These are phyloP conservation scores for Maconellicoccus hirsutus DNA, from an alignment of 1,140 invertebrate species.

Conservation along the genomic window DNA sequence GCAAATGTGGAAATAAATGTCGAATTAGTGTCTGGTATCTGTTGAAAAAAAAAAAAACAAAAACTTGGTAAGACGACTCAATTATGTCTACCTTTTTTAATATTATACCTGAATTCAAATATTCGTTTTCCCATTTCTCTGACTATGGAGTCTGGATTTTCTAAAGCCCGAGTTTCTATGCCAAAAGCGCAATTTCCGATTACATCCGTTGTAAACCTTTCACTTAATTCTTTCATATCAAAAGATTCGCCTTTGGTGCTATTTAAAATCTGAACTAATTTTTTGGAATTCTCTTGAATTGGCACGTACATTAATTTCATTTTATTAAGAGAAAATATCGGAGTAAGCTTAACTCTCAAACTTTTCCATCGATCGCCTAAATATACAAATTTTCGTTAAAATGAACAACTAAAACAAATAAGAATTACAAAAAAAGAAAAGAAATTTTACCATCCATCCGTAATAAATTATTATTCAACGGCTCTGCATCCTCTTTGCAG, in stretches of 20 bases:
- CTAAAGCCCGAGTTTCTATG: conserved; percentile 44
- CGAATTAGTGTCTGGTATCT: background rate
- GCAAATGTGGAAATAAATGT: too few species aligned
- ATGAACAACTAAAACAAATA: background rate
- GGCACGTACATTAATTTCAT: conserved; percentile 40
- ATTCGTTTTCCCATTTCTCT: conserved; percentile 30
- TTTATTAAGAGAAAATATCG: conserved; percentile 40
- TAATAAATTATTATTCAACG: background rate
- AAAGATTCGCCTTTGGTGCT: conserved; percentile 25
- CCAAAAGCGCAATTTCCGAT: conserved; percentile 51
- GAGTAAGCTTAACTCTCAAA: conserved; percentile 34
- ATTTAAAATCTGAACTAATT: conserved; percentile 29
- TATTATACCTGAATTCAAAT: conserved; percentile 25
- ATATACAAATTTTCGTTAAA: conserved; percentile 28
- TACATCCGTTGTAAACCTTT: conserved; percentile 47
- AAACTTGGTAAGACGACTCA: too few species aligned
- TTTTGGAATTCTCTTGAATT: conserved; percentile 31
- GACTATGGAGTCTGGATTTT: conserved; percentile 43
- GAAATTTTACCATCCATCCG: background rate
- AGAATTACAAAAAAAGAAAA: too few species aligned
- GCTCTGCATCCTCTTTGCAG: too few species aligned
- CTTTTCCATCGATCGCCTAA: conserved; percentile 31
- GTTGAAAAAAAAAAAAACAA: background rate
- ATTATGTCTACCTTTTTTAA: too few species aligned
- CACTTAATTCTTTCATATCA: conserved; percentile 37